Evolutionary conservation across 2,888 invertebrate species (phyloP).

Genomic region (Dicycla oo): DNA sequence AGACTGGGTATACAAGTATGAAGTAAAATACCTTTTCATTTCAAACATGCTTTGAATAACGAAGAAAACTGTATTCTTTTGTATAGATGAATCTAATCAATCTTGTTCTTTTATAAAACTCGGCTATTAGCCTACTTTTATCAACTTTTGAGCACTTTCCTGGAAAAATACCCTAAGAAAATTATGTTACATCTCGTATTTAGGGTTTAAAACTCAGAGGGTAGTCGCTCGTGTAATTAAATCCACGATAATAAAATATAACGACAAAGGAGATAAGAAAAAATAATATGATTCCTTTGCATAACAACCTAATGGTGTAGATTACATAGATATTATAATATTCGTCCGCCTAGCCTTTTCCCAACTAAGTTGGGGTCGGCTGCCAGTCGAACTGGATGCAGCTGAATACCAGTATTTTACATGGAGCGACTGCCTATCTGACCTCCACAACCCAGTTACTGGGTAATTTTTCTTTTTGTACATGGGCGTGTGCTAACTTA

Average conservation of each 20-base stretch:
- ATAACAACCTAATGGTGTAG: neutral
- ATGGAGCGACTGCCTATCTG: too few relatives aligned
- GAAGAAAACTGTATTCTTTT: neutral
- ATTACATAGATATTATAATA: too few relatives aligned
- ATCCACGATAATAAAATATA: neutral
- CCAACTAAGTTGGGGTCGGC: too few relatives aligned
- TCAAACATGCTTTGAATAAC: neutral
- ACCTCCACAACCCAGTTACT: too few relatives aligned
- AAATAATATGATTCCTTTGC: neutral
- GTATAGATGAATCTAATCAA: neutral
- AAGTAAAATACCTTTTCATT: neutral
- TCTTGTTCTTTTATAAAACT: neutral
- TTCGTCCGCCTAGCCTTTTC: too few relatives aligned
- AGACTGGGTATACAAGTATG: too few relatives aligned
- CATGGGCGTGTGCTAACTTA: too few relatives aligned
- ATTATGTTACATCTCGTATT: neutral
- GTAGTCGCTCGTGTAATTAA: slow-evolving; percentile 6
- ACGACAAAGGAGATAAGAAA: neutral
- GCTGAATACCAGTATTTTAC: too few relatives aligned
- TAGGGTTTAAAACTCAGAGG: neutral
- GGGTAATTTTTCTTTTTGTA: too few relatives aligned
- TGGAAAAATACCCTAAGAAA: neutral
- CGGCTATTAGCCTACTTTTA: neutral
- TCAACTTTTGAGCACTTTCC: neutral
- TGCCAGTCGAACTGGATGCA: too few relatives aligned